A percentile compares a stretch with the other conserved stretches of the same genome.
Conservation (phyloP, 2,797 vertebrate species). For the Erithacus rubecula region DNA sequence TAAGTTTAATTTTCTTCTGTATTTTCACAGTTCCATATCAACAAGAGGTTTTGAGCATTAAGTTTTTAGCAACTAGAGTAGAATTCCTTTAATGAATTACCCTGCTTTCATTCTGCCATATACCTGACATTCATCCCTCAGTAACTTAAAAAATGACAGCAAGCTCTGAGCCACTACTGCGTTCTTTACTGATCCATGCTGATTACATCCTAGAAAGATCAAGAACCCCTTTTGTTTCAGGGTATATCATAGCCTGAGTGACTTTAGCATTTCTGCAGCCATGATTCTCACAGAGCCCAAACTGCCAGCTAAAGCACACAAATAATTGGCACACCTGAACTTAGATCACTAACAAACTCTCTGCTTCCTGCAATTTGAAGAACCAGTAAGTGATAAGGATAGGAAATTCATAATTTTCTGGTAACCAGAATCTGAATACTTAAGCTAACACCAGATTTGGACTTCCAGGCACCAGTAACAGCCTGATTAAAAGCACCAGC, state of each 20-base stretch:
- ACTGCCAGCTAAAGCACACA: not conserved
- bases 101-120: not conserved
- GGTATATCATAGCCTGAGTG: fast-evolving
- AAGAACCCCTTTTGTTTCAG: not conserved
- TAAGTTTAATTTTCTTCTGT: not conserved
- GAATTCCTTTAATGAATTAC: not conserved
- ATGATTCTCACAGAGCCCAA: not conserved
- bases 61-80: not conserved
- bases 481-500: not conserved
- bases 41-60: not conserved
- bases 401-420: not conserved
- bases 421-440: not conserved
- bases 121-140: not conserved
- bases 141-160: not conserved
- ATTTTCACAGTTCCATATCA: not conserved
- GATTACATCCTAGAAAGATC: not conserved
- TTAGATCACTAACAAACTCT: not conserved
- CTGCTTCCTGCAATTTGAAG: not conserved
- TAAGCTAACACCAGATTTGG: not conserved
- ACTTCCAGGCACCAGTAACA: not conserved
- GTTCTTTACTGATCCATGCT: not conserved
- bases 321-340: not conserved
- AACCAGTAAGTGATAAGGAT: not conserved
- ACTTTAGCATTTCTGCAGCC: not conserved
- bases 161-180: not conserved